Conservation (phyloP, 2,888 invertebrate genomes). For the Eledona agricola region DNA sequence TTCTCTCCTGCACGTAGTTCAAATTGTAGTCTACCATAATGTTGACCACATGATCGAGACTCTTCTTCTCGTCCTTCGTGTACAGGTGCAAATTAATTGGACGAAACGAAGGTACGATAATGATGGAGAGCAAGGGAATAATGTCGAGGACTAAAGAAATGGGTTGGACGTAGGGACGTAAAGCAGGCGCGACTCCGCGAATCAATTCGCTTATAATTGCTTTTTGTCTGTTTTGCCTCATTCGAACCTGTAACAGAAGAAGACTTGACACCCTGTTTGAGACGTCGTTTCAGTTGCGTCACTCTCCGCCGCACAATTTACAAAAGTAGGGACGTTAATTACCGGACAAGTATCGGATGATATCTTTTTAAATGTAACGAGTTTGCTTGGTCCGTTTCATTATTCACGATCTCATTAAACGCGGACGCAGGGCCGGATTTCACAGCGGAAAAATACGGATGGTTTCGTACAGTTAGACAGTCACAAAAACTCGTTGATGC, state of each 20-base stretch:
- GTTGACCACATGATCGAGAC: conserved; percentile 75
- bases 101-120: conserved; percentile 78
- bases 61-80: conserved; percentile 74
- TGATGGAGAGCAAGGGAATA: conserved; percentile 74
- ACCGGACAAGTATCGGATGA: conserved; percentile 54
- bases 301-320: conserved; percentile 44
- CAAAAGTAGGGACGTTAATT: conserved; percentile 54
- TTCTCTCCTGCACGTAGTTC: conserved; percentile 82
- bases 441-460: conserved; percentile 25
- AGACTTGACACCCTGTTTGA: conserved; percentile 22
- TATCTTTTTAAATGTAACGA: conserved; percentile 54
- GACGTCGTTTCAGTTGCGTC: conserved; percentile 11
- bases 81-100: conserved; percentile 79
- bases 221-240: conserved; percentile 63
- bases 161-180: conserved; percentile 62
- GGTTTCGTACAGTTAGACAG: too few species aligned
- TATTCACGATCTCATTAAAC: conserved; percentile 53
- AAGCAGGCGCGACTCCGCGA: conserved; percentile 69
- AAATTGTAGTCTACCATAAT: conserved; percentile 91
- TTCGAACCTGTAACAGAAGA: conserved; percentile 68
- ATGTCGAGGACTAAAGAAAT: conserved; percentile 72
- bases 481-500: too few species aligned
- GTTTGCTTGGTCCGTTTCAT: conserved; percentile 49
- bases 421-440: conserved; percentile 28
- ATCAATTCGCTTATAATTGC: conserved; percentile 70